Evolutionary conservation across 1,140 invertebrate species (phyloP).

Genomic region (Panonychus citri): DNA sequence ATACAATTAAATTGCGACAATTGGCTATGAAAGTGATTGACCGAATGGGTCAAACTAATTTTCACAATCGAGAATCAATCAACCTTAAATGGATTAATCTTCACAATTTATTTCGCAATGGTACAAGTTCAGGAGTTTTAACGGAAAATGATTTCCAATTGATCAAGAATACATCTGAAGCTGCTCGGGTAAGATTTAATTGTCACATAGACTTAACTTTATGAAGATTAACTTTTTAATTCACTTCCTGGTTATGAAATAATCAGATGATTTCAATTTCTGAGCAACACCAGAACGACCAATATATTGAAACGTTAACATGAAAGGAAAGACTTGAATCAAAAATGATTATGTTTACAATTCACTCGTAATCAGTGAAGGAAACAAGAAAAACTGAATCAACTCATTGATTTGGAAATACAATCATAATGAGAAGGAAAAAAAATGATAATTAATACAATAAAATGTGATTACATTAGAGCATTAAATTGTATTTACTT

Average conservation of each 20-base stretch:
- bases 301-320: too few relatives aligned
- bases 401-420: too few relatives aligned
- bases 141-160: not conserved
- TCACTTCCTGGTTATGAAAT: too few relatives aligned
- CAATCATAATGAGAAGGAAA: not conserved
- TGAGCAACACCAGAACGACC: too few relatives aligned
- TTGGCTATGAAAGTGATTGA: not conserved
- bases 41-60: not conserved
- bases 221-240: too few relatives aligned
- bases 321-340: too few relatives aligned
- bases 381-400: too few relatives aligned
- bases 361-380: too few relatives aligned
- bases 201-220: not conserved
- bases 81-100: slow-evolving; percentile 1
- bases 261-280: too few relatives aligned
- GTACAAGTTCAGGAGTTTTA: not conserved
- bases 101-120: not conserved
- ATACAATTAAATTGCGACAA: not conserved
- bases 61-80: not conserved
- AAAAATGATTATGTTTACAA: too few relatives aligned
- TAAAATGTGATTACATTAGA: not conserved
- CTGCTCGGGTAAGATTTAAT: not conserved
- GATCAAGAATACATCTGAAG: not conserved
- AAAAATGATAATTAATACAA: not conserved
- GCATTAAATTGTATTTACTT: too few relatives aligned